Conservation (phyloP, 2,797 vertebrate genomes). For the Melopsittacus undulatus region DNA sequence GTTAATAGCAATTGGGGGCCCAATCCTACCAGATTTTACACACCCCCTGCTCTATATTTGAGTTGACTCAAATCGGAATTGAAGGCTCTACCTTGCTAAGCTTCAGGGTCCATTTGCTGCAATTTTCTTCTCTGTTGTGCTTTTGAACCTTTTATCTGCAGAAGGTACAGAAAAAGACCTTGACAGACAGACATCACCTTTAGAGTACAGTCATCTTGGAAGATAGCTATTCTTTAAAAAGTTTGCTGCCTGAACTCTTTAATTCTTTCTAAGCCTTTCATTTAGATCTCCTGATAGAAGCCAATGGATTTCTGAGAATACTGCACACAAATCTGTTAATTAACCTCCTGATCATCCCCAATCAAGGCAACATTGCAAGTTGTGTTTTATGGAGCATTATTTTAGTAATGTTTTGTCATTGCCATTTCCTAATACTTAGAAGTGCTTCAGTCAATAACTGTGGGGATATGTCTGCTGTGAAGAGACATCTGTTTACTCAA, state of each 20-base stretch:
- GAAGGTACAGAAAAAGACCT: not conserved
- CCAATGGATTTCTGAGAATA: slow-evolving; percentile 14
- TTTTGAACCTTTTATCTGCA: slow-evolving; percentile 26
- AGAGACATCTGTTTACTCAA: slow-evolving; percentile 58
- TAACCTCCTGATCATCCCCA: not conserved
- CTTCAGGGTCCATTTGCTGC: slow-evolving; percentile 15
- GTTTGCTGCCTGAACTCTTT: not conserved
- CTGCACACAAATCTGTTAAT: not conserved
- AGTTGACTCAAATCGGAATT: slow-evolving; percentile 1
- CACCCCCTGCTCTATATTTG: not conserved
- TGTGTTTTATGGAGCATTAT: slow-evolving; percentile 44
- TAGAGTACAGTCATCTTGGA: not conserved
- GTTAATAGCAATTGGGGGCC: not conserved
- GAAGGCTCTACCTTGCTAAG: not conserved
- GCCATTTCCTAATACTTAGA: slow-evolving; percentile 52
- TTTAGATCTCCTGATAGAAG: not conserved
- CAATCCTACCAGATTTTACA: not conserved
- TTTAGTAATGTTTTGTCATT: slow-evolving; percentile 38
- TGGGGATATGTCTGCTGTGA: slow-evolving; percentile 39
- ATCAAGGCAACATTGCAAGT: slow-evolving; percentile 10
- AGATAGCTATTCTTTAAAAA: not conserved
- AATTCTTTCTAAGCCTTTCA: not conserved
- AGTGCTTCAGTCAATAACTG: slow-evolving; percentile 53
- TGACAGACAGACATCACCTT: slow-evolving; percentile 2
- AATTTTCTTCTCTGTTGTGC: slow-evolving; percentile 28